A percentile compares a stretch with the other conserved stretches of the same genome.
Evolutionary conservation across 2,888 invertebrate genomes (phyloP).

Genomic region (Dicroscelio sp.): DNA sequence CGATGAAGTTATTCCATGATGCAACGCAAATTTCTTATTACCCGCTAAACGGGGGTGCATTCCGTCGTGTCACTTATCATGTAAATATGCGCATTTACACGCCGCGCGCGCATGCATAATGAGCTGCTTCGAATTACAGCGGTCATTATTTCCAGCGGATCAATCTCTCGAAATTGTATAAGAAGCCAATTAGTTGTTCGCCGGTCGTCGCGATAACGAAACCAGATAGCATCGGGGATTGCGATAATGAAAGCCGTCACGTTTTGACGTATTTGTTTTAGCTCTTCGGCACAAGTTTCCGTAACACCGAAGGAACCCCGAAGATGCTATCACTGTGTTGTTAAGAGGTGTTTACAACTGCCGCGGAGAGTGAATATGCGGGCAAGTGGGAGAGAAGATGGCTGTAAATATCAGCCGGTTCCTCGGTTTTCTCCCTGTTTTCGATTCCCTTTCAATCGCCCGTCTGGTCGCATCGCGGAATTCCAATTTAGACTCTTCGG

Average conservation of each 20-base stretch:
- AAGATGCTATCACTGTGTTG: conserved; percentile 91
- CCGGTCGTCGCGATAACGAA: too few relatives aligned
- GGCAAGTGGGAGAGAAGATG: conserved; percentile 91
- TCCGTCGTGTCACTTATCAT: conserved; percentile 71
- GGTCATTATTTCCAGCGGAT: neutral
- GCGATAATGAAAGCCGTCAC: conserved; percentile 18
- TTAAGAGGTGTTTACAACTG: conserved; percentile 91
- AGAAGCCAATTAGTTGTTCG: conserved; percentile 20
- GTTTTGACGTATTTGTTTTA: conserved; percentile 78
- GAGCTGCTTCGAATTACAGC: conserved; percentile 9
- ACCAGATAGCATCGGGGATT: neutral
- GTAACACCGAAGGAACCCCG: conserved; percentile 86
- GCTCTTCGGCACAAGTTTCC: conserved; percentile 88
- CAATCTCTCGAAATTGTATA: neutral
- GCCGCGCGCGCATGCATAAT: conserved; percentile 72
- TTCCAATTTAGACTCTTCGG: conserved; percentile 89
- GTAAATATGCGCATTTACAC: conserved; percentile 65
- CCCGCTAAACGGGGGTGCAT: conserved; percentile 18
- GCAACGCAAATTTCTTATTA: conserved; percentile 64
- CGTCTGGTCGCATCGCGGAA: conserved; percentile 89
- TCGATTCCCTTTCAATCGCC: conserved; percentile 82
- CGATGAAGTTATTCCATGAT: conserved; percentile 66
- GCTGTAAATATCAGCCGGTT: conserved; percentile 91
- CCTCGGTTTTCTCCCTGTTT: conserved; percentile 85
- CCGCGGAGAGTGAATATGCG: conserved; percentile 91